A percentile compares a stretch with the other conserved stretches of the same genome.
These are phyloP conservation scores for Syngnathus typhle DNA, from an alignment of 2,113 vertebrate genomes.

Conservation along the genomic window DNA sequence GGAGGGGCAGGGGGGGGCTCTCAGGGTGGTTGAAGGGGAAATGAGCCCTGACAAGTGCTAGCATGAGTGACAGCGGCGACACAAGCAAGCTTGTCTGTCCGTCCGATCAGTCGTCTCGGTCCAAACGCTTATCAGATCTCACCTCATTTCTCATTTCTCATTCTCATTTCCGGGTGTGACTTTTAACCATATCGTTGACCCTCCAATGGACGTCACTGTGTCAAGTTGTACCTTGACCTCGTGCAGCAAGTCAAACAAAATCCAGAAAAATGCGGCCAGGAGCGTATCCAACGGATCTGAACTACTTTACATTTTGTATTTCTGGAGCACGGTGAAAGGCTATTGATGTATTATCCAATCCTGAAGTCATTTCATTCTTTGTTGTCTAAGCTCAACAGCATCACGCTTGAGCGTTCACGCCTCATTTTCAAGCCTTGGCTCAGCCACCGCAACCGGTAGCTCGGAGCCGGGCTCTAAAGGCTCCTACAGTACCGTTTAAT, in stretches of 20 bases:
- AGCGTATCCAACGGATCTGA: not conserved
- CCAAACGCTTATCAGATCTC: conserved; percentile 68
- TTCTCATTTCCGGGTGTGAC: conserved; percentile 51
- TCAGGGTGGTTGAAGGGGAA: conserved; percentile 61
- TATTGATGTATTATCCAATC: not conserved
- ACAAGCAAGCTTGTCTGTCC: conserved; percentile 49
- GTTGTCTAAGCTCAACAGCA: not conserved
- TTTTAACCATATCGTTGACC: conserved; percentile 23
- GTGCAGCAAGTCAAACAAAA: no score
- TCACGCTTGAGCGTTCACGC: not conserved
- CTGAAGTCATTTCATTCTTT: not conserved
- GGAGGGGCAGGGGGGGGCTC: conserved; percentile 45
- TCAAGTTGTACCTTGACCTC: not conserved
- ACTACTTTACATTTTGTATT: not conserved
- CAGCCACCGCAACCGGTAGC: conserved; percentile 4
- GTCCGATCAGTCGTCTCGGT: conserved; percentile 25
- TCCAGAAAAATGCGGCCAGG: not conserved
- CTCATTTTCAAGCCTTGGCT: not conserved
- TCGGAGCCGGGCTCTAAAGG: not conserved
- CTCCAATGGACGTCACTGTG: not conserved
- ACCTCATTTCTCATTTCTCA: conserved; percentile 68
- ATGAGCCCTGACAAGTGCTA: conserved; percentile 58
- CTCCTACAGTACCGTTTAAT: conserved; percentile 16
- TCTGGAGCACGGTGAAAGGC: not conserved
- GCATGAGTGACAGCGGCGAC: conserved; percentile 57